Percentiles rank a stretch among this genome's conserved stretches.
Conservation (phyloP, 2,797 vertebrate species). For the Sphaeramia orbicularis region DNA sequence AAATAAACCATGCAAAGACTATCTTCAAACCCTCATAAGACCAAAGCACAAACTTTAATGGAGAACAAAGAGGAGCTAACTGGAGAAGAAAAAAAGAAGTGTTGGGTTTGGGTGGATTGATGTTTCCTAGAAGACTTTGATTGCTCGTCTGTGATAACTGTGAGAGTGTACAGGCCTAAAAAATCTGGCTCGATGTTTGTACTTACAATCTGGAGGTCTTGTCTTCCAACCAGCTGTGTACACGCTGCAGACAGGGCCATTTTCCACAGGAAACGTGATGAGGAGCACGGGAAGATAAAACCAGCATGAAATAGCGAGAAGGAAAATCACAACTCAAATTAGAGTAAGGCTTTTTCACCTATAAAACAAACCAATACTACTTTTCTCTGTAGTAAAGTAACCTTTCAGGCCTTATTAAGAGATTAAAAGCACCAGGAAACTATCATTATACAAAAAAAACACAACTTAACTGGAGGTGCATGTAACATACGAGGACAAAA, state of each 20-base stretch:
- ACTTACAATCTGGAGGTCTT: conserved; percentile 74
- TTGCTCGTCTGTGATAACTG: conserved; percentile 72
- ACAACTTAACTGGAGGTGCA: not conserved
- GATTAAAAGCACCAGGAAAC: not conserved
- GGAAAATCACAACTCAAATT: conserved; percentile 55
- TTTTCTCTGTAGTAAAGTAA: conserved; percentile 5
- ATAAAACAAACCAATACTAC: conserved; percentile 20
- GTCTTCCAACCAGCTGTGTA: conserved; percentile 81
- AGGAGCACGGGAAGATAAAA: conserved; percentile 73
- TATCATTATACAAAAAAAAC: conserved; percentile 5
- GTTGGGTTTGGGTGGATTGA: conserved; percentile 61
- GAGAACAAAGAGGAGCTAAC: conserved; percentile 51
- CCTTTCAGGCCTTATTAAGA: not conserved
- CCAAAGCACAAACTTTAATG: conserved; percentile 65
- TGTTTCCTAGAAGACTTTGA: conserved; percentile 75
- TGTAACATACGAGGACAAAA: not conserved
- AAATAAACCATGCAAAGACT: conserved; percentile 80
- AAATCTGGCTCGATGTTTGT: conserved; percentile 71
- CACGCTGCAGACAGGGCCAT: conserved; percentile 64
- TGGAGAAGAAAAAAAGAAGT: conserved; percentile 30
- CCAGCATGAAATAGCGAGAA: conserved; percentile 52
- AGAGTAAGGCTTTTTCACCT: conserved; percentile 37
- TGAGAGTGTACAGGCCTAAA: conserved; percentile 67
- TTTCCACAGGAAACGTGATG: conserved; percentile 78
- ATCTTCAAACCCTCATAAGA: conserved; percentile 64